Evolutionary conservation across 2,113 vertebrate genomes (phyloP).

Genomic region (Gulo gulo): DNA sequence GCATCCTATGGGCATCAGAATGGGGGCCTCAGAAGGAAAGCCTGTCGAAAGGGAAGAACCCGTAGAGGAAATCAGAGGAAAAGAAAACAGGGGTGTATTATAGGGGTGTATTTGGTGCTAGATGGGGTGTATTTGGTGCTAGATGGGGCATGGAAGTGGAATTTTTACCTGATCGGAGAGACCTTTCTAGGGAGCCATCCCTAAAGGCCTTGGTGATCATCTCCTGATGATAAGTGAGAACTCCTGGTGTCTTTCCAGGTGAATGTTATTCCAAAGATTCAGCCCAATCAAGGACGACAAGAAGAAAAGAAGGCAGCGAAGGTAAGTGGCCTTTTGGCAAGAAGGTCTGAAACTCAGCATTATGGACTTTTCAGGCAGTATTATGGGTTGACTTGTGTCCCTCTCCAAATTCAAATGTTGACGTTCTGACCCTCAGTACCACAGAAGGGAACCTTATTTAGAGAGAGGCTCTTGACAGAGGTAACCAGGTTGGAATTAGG

Average conservation of each 20-base stretch:
- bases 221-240: background rate
- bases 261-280: background rate
- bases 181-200: background rate
- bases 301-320: background rate
- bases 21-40: background rate
- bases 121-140: background rate
- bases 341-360: background rate
- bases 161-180: background rate
- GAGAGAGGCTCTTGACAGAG: background rate
- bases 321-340: background rate
- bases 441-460: background rate
- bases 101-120: background rate
- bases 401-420: background rate
- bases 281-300: background rate
- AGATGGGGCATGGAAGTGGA: background rate
- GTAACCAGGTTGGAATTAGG: background rate
- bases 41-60: background rate
- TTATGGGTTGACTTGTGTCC: background rate
- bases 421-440: background rate
- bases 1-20: background rate
- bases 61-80: background rate
- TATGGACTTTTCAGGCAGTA: background rate
- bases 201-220: background rate
- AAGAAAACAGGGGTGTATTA: background rate
- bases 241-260: background rate